Conservation (phyloP, 2,113 vertebrate genomes). For the Callocephalon fimbriatum region DNA sequence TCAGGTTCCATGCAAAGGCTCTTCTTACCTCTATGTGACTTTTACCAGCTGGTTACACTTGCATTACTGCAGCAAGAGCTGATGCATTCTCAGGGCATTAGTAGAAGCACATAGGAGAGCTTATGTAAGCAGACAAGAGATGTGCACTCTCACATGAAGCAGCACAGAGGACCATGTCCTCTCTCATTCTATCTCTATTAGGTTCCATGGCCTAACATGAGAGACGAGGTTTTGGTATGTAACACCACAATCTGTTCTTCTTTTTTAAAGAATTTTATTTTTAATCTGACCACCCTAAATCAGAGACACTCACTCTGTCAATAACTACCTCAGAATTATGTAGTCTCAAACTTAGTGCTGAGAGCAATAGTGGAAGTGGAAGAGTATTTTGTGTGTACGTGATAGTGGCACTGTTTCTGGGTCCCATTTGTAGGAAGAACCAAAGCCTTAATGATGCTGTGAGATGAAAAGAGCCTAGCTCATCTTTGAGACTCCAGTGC, state of each 20-base stretch:
- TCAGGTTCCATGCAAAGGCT: not conserved
- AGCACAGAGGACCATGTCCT: not conserved
- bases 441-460: not conserved
- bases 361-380: not conserved
- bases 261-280: not conserved
- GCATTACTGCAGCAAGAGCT: not conserved
- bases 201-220: not conserved
- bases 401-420: not conserved
- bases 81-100: not conserved
- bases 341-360: not conserved
- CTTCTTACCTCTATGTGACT: not conserved
- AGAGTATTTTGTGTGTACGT: not conserved
- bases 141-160: fast-evolving
- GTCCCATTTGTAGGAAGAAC: not conserved
- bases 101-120: not conserved
- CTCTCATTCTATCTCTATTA: fast-evolving
- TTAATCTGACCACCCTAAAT: not conserved
- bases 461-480: not conserved
- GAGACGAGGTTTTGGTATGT: not conserved
- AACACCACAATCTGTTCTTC: not conserved
- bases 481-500: not conserved
- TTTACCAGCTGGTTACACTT: not conserved
- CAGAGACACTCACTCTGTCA: not conserved
- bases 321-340: not conserved
- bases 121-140: fast-evolving